Conservation (phyloP, 2,113 vertebrate genomes). For the Tachysurus fulvidraco region DNA sequence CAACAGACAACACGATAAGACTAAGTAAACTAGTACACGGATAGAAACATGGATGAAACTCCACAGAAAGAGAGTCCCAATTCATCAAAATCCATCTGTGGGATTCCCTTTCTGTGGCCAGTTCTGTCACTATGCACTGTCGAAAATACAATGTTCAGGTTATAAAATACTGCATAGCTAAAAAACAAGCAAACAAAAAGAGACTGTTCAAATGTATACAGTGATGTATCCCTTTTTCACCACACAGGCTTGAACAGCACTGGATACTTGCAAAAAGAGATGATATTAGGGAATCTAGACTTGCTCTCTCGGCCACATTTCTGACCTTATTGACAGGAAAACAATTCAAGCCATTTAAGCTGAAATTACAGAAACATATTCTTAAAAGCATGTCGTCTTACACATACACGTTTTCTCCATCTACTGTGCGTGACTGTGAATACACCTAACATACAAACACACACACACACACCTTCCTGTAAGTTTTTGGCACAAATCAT, state of each 20-base stretch:
- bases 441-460: not conserved
- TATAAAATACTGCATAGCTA: slow-evolving; percentile 69
- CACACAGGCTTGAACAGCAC: not conserved
- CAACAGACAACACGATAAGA: slow-evolving; percentile 54
- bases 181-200: slow-evolving; percentile 38
- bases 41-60: slow-evolving; percentile 18
- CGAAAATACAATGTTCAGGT: slow-evolving; percentile 59
- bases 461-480: not conserved
- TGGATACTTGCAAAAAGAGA: not conserved
- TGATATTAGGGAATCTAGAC: not conserved
- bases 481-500: slow-evolving; percentile 50
- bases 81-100: not conserved
- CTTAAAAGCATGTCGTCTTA: not conserved
- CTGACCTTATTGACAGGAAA: not conserved
- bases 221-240: not conserved
- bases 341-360: not conserved
- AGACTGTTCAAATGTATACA: slow-evolving; percentile 61
- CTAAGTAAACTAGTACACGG: slow-evolving; percentile 44
- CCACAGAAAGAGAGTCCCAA: not conserved
- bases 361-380: slow-evolving; percentile 1
- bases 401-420: not conserved
- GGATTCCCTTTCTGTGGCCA: not conserved
- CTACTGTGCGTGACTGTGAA: slow-evolving; percentile 1
- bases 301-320: not conserved
- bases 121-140: slow-evolving; percentile 40